Percentiles rank a stretch among this genome's conserved stretches.
Evolutionary conservation across 2,113 vertebrate genomes (phyloP).

Genomic region (Macquaria australasica): DNA sequence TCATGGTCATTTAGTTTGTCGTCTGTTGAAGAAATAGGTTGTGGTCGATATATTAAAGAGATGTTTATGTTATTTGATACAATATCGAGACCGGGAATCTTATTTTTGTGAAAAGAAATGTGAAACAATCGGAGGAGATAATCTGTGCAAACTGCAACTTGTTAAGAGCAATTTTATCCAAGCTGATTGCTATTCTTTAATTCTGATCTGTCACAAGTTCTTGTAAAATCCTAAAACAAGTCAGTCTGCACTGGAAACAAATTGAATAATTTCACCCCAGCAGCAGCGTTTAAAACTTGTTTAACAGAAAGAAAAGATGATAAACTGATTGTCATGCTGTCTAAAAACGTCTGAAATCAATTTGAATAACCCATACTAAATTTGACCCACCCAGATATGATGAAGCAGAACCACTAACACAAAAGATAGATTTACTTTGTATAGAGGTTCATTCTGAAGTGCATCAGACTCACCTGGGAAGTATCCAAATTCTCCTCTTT

Average conservation of each 20-base stretch:
- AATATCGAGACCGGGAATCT: not conserved
- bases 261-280: not conserved
- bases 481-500: conserved; percentile 34
- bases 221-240: not conserved
- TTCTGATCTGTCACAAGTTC: not conserved
- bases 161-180: not conserved
- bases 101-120: not conserved
- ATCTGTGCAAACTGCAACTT: not conserved
- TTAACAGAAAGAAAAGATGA: not conserved
- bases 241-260: not conserved
- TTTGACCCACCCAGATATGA: not conserved
- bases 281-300: not conserved
- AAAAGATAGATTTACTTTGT: not conserved
- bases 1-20: conserved; percentile 82
- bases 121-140: not conserved
- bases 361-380: not conserved
- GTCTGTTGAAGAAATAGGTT: conserved; percentile 53
- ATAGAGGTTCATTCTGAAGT: not conserved
- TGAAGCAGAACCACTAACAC: not conserved
- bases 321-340: not conserved
- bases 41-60: not conserved
- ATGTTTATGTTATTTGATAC: too few relatives aligned
- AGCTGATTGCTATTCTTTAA: accelerated
- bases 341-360: not conserved
- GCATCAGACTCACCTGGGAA: conserved; percentile 62